Evolutionary conservation across 2,797 vertebrate species (phyloP).

Genomic region (Anableps anableps): DNA sequence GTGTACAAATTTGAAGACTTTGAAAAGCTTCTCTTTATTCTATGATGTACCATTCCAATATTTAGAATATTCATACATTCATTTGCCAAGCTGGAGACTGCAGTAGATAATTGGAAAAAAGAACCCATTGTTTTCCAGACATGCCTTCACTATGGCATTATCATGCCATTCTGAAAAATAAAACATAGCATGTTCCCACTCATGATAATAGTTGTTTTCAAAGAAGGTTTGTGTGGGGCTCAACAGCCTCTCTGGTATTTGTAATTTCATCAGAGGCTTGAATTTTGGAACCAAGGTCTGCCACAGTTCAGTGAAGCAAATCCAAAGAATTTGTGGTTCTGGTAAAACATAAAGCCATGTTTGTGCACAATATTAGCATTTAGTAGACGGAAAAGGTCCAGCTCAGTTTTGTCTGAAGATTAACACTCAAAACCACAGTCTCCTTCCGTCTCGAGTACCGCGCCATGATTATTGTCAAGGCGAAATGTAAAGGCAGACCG

Average conservation of each 20-base stretch:
- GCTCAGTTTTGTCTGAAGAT: slow-evolving; percentile 60
- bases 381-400: slow-evolving; percentile 61
- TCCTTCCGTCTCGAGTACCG: slow-evolving; percentile 64
- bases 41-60: slow-evolving; percentile 29
- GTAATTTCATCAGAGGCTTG: slow-evolving; percentile 78
- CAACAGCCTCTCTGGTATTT: slow-evolving; percentile 71
- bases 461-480: slow-evolving; percentile 53
- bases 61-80: slow-evolving; percentile 40
- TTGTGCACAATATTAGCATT: slow-evolving; percentile 73
- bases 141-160: slow-evolving; percentile 57
- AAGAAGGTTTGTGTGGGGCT: slow-evolving; percentile 58
- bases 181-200: slow-evolving; percentile 66
- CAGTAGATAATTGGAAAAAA: slow-evolving; percentile 21
- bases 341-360: slow-evolving; percentile 71
- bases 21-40: slow-evolving; percentile 36
- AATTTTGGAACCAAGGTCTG: slow-evolving; percentile 73
- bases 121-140: slow-evolving; percentile 52
- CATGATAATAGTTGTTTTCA: slow-evolving; percentile 76
- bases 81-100: slow-evolving; percentile 6
- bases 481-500: slow-evolving; percentile 38
- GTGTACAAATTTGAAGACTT: slow-evolving; percentile 54
- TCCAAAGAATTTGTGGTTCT: slow-evolving; percentile 75
- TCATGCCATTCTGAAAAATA: slow-evolving; percentile 64
- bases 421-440: slow-evolving; percentile 72
- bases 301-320: slow-evolving; percentile 73